Percentiles rank a stretch among this genome's conserved stretches.
These are phyloP conservation scores for Odocoileus virginianus DNA, from an alignment of 2,113 vertebrate species.

Conservation along the genomic window DNA sequence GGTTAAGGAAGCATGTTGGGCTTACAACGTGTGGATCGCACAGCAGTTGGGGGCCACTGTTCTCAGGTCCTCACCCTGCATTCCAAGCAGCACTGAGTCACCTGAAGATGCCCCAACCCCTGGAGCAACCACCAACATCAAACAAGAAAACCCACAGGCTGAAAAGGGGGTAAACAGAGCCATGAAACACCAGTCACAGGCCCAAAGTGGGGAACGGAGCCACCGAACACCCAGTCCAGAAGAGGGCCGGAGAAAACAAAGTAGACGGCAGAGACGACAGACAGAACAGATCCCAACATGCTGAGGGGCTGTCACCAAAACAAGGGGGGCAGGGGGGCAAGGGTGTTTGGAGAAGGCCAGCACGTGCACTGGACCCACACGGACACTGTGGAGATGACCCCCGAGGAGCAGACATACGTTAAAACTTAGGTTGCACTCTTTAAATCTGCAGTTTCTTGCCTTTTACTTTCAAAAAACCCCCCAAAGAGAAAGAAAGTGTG, in stretches of 20 bases:
- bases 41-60: fast-evolving
- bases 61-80: not conserved
- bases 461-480: not conserved
- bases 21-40: fast-evolving
- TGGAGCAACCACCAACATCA: not conserved
- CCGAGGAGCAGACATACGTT: fast-evolving
- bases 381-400: fast-evolving
- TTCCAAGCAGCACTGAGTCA: not conserved
- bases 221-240: not conserved
- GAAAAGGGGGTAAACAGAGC: fast-evolving
- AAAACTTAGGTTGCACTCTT: not conserved
- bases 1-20: fast-evolving
- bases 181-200: too few species aligned
- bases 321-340: fast-evolving
- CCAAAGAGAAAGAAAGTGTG: fast-evolving
- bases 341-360: fast-evolving
- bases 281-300: not conserved
- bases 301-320: fast-evolving
- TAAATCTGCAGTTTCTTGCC: not conserved
- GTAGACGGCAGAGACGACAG: fast-evolving
- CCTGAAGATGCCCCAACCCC: too few species aligned
- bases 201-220: too few species aligned
- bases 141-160: not conserved
- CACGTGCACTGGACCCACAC: fast-evolving
- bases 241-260: not conserved